Percentiles rank a stretch among this genome's conserved stretches.
Evolutionary conservation across 2,888 invertebrate species (phyloP).

Genomic region (Fabriciana adippe): DNA sequence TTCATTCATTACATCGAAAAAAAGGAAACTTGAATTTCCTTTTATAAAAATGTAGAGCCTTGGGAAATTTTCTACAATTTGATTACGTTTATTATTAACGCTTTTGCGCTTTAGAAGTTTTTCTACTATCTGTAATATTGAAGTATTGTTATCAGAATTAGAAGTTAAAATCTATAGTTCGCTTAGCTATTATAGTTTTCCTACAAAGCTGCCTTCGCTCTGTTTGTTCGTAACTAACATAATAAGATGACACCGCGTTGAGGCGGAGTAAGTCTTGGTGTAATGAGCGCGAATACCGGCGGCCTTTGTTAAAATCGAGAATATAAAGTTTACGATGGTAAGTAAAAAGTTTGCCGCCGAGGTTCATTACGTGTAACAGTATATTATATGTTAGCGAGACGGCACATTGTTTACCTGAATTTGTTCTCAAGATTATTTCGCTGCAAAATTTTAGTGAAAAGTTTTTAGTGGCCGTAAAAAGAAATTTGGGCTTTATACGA

Average conservation of each 20-base stretch:
- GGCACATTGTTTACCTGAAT: slow-evolving; percentile 32
- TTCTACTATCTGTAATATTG: too few relatives aligned
- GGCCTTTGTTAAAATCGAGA: slow-evolving; percentile 26
- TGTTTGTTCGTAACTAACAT: slow-evolving; percentile 8
- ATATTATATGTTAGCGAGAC: slow-evolving; percentile 26
- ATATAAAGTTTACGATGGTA: slow-evolving; percentile 31
- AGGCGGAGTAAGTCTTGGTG: background rate
- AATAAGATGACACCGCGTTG: slow-evolving; percentile 4
- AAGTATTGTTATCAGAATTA: too few relatives aligned
- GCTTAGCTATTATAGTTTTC: background rate
- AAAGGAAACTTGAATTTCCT: background rate
- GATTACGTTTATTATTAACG: too few relatives aligned
- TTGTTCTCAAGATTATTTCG: slow-evolving; percentile 22
- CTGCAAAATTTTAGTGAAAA: slow-evolving; percentile 25
- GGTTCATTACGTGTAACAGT: slow-evolving; percentile 32
- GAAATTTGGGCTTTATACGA: slow-evolving; percentile 9
- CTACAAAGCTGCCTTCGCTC: background rate
- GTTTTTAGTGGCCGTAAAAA: slow-evolving; percentile 30
- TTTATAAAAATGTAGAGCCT: slow-evolving; percentile 5
- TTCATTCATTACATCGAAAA: slow-evolving; percentile 8
- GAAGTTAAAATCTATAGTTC: too few relatives aligned
- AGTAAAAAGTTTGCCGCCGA: slow-evolving; percentile 33
- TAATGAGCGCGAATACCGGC: slow-evolving; percentile 20
- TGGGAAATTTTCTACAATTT: too few relatives aligned
- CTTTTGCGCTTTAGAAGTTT: too few relatives aligned